These are phyloP conservation scores for Drosophila atripex DNA, from an alignment of 2,888 invertebrate species.

Conservation along the genomic window DNA sequence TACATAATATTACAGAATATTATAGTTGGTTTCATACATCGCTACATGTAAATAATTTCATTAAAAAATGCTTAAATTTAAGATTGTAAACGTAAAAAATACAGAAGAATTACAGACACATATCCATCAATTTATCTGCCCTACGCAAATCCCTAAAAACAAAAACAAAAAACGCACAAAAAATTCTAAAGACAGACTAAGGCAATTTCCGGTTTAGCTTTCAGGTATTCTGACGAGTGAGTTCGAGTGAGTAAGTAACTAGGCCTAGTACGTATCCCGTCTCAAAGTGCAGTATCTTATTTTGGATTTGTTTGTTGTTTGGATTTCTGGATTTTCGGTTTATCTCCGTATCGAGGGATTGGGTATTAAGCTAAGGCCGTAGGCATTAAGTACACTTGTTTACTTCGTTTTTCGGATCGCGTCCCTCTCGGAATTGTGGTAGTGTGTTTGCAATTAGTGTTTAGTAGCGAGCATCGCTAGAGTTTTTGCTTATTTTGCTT, in stretches of 20 bases:
- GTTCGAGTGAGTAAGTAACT: constrained; percentile 56
- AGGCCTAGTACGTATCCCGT: constrained; percentile 52
- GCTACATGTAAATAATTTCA: constrained; percentile 66
- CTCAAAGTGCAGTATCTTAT: constrained; percentile 9
- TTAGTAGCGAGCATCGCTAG: constrained; percentile 59
- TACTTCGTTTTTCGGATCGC: constrained; percentile 45
- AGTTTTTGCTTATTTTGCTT: constrained; percentile 33
- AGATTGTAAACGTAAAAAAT: constrained; percentile 62
- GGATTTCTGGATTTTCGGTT: background rate
- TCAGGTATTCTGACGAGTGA: constrained; percentile 22
- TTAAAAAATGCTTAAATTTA: constrained; percentile 57
- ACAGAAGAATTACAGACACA: constrained; percentile 25
- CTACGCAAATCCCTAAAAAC: constrained; percentile 20
- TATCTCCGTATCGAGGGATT: background rate
- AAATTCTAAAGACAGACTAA: constrained; percentile 19
- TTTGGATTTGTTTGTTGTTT: constrained; percentile 1
- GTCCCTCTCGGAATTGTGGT: constrained; percentile 23
- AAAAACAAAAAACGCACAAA: too few species aligned
- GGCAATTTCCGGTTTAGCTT: constrained; percentile 42
- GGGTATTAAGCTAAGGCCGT: constrained; percentile 47
- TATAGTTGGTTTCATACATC: constrained; percentile 44
- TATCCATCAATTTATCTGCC: background rate
- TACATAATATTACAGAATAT: constrained; percentile 72
- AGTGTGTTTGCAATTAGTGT: constrained; percentile 49
- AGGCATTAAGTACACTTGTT: constrained; percentile 70